Conservation (phyloP, 2,113 vertebrate species). For the Erythrocercus mccallii region DNA sequence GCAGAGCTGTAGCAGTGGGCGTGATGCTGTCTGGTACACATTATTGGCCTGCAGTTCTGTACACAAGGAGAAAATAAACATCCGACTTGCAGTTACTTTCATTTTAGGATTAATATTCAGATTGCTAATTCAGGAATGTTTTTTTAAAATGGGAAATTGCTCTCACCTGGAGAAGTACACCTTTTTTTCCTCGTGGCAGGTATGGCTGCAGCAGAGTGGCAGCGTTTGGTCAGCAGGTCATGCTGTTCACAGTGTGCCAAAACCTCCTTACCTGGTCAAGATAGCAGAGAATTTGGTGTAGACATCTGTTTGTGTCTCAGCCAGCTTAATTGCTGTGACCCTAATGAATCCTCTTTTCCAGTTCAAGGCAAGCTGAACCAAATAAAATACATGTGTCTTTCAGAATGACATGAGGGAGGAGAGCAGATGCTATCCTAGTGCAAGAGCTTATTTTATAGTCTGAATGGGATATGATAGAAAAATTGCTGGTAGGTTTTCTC, state of each 20-base stretch:
- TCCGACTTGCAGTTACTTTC: neutral
- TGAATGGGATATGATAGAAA: neutral
- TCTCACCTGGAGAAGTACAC: neutral
- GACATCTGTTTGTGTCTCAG: neutral
- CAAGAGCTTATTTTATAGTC: neutral
- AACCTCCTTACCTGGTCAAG: neutral
- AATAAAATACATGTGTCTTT: neutral
- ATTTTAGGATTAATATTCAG: neutral
- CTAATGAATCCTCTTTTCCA: neutral
- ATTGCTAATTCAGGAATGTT: neutral
- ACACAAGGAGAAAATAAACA: slow-evolving; percentile 23
- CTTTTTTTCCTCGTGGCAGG: neutral
- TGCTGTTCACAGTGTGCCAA: neutral
- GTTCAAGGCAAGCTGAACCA: neutral
- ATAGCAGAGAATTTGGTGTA: neutral
- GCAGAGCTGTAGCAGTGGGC: slow-evolving; percentile 68
- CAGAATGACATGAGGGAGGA: neutral
- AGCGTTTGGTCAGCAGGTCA: neutral
- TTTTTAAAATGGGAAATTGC: neutral
- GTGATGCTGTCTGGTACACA: slow-evolving; percentile 70
- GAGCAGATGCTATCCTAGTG: neutral
- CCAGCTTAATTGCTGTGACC: neutral
- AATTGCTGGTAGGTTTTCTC: neutral
- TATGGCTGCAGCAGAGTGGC: neutral
- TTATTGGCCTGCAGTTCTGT: slow-evolving; percentile 54